Evolutionary conservation across 2,888 invertebrate species (phyloP).

Genomic region (Pogonocherus hispidulus): DNA sequence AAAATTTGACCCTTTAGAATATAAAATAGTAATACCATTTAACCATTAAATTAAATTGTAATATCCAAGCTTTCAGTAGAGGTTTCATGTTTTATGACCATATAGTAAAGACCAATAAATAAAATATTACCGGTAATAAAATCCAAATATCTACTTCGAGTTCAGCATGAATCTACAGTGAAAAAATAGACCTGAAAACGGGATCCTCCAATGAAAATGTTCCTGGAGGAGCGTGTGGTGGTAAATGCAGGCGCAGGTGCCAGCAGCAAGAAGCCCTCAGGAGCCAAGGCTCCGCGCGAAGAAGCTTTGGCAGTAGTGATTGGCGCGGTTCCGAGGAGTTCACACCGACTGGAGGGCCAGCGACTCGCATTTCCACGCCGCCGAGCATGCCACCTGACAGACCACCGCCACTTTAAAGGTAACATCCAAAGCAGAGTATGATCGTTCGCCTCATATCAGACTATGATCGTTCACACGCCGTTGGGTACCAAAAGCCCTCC

Average conservation of each 20-base stretch:
- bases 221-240: constrained; percentile 7
- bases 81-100: background rate
- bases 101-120: background rate
- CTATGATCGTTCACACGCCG: constrained; percentile 11
- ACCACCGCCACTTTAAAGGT: constrained; percentile 60
- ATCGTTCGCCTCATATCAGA: constrained; percentile 32
- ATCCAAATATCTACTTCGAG: background rate
- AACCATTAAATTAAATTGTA: no score
- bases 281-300: constrained; percentile 30
- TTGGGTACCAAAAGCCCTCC: constrained; percentile 13
- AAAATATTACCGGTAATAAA: constrained; percentile 10
- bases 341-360: constrained; percentile 42
- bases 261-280: constrained; percentile 33
- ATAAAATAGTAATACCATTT: no score
- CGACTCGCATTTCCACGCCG: constrained; percentile 55
- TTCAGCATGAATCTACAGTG: background rate
- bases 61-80: no score
- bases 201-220: constrained; percentile 19
- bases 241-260: constrained; percentile 37
- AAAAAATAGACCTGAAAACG: background rate
- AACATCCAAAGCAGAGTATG: no score
- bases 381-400: constrained; percentile 64
- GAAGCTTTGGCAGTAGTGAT: constrained; percentile 47
- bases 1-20: no score
- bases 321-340: constrained; percentile 52